Conservation (phyloP, 2,888 invertebrate species). For the Globia sparganii region DNA sequence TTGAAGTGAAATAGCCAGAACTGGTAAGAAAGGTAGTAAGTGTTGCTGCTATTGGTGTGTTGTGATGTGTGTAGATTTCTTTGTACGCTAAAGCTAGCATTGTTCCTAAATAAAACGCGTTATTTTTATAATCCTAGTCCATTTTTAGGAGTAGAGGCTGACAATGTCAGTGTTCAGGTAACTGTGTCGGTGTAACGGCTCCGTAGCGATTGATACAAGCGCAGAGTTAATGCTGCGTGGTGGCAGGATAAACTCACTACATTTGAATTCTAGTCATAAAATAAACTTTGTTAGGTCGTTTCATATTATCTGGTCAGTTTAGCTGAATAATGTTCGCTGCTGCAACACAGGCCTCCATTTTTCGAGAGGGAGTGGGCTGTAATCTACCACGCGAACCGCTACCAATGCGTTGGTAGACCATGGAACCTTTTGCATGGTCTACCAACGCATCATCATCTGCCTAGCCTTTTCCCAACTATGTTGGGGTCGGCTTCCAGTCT, state of each 20-base stretch:
- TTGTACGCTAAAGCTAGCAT: background rate
- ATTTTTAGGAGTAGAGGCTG: slow-evolving; percentile 25
- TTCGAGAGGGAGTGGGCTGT: background rate
- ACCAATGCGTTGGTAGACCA: too few species aligned
- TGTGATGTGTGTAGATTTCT: background rate
- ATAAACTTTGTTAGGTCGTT: slow-evolving; percentile 2
- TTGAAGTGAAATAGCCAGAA: background rate
- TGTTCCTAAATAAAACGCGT: slow-evolving; percentile 1
- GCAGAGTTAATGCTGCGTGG: slow-evolving; percentile 41
- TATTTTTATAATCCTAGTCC: slow-evolving; percentile 38
- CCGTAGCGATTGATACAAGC: slow-evolving; percentile 32
- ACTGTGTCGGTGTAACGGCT: slow-evolving; percentile 40
- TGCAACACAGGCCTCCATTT: background rate
- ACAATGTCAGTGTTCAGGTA: slow-evolving; percentile 42
- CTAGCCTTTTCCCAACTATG: too few species aligned
- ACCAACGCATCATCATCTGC: too few species aligned
- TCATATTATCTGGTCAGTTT: slow-evolving; percentile 5
- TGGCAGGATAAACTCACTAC: slow-evolving; percentile 16
- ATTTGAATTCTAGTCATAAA: slow-evolving; percentile 19
- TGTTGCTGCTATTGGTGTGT: background rate
- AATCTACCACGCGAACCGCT: background rate
- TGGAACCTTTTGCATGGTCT: too few species aligned
- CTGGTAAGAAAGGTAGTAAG: background rate
- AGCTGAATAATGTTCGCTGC: background rate
- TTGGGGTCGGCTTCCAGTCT: too few species aligned